A percentile compares a stretch with the other conserved stretches of the same genome.
These are phyloP conservation scores for Penelope pileata DNA, from an alignment of 2,113 vertebrate genomes.

Conservation along the genomic window DNA sequence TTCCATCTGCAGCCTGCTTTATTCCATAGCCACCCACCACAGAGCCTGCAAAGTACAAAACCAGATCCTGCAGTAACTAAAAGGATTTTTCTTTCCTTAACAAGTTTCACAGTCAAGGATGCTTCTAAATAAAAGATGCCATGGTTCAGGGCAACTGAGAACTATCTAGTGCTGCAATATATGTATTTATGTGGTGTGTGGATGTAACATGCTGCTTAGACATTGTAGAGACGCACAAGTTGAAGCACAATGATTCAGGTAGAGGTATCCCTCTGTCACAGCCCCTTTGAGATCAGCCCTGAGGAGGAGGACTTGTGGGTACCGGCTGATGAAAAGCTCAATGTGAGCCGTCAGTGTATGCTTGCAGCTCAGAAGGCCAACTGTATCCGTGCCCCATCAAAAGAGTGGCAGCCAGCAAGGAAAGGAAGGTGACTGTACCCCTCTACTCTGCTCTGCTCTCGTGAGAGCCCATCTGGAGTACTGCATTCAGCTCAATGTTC, in stretches of 20 bases:
- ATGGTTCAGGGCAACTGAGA: neutral
- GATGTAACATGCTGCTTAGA: neutral
- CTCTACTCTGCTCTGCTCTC: neutral
- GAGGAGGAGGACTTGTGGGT: too few relatives aligned
- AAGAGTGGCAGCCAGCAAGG: neutral
- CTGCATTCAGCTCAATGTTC: neutral
- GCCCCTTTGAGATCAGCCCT: neutral
- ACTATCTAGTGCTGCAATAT: neutral
- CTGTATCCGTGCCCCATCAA: too few relatives aligned
- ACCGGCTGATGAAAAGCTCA: too few relatives aligned
- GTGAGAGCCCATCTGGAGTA: neutral
- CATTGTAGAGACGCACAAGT: neutral
- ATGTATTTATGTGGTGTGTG: fast-evolving
- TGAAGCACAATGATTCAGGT: neutral
- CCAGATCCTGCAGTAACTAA: neutral
- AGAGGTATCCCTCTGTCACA: neutral
- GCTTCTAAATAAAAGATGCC: neutral
- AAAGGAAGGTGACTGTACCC: too few relatives aligned
- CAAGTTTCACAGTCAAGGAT: neutral
- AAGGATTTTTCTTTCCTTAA: neutral
- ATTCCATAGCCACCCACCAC: neutral
- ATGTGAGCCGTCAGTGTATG: too few relatives aligned
- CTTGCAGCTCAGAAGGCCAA: too few relatives aligned
- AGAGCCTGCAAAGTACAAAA: neutral
- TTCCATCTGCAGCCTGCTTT: neutral